phyloP scores from a whole-genome alignment of 1,140 invertebrate species.

The Drosophila orosa region DNA sequence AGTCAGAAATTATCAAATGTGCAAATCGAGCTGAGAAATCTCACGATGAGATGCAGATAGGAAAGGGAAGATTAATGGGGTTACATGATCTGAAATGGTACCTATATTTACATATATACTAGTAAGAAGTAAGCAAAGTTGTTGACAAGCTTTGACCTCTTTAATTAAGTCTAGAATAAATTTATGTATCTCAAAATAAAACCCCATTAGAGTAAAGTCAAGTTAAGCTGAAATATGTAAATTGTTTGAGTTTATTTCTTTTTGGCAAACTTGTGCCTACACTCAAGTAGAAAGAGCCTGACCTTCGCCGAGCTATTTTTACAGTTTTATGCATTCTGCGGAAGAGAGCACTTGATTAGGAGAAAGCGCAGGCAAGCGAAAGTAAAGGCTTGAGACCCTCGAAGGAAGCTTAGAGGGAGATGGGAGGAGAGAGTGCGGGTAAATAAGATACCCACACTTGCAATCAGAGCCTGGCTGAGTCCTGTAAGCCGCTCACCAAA shows the following conservation, averaged over 20 bases:
- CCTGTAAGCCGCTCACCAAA: slow-evolving; percentile 63
- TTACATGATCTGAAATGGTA: not conserved
- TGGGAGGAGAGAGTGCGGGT: not conserved
- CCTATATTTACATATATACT: too few species aligned
- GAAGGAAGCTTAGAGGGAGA: not conserved
- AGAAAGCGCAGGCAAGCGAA: slow-evolving; percentile 46
- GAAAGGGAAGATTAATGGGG: slow-evolving; percentile 23
- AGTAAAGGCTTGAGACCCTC: slow-evolving; percentile 32
- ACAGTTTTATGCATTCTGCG: slow-evolving; percentile 27
- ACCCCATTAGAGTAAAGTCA: not conserved
- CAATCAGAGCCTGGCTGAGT: slow-evolving; percentile 50
- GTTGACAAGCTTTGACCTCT: not conserved
- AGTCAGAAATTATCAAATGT: slow-evolving; percentile 53
- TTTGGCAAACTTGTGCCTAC: not conserved
- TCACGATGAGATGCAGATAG: not conserved
- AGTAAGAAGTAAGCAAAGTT: too few species aligned
- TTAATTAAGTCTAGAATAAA: not conserved
- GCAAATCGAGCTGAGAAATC: slow-evolving; percentile 43
- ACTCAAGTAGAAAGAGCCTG: not conserved
- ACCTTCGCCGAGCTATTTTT: slow-evolving; percentile 23
- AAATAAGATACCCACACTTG: slow-evolving; percentile 27
- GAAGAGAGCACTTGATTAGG: slow-evolving; percentile 38
- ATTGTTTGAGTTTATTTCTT: not conserved
- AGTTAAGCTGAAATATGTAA: not conserved
- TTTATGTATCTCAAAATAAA: not conserved